A percentile compares a stretch with the other conserved stretches of the same genome.
phyloP scores from a whole-genome alignment of 2,888 invertebrate genomes.

The Galerucella pusilla region DNA sequence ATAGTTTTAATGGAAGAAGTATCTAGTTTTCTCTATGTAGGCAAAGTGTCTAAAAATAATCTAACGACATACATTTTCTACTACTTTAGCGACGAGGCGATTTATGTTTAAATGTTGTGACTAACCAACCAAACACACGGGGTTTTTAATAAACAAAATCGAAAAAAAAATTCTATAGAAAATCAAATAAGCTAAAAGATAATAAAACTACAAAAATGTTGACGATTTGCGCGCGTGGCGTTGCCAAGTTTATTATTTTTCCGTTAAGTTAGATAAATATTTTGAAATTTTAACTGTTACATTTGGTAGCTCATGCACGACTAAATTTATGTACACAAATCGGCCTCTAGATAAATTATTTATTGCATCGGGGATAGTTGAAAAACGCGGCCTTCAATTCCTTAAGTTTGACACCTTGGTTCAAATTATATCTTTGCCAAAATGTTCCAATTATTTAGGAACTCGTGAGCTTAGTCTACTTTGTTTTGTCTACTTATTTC shows the following conservation, averaged over 20 bases:
- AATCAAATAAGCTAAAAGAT: neutral
- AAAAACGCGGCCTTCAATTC: constrained; percentile 25
- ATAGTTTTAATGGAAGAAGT: constrained; percentile 15
- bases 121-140: neutral
- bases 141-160: neutral
- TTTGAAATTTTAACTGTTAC: neutral
- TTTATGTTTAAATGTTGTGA: neutral
- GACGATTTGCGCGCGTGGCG: neutral
- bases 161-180: too few species aligned
- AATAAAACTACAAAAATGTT: neutral
- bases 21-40: constrained; percentile 25
- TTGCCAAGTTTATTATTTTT: neutral
- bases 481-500: constrained; percentile 9
- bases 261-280: neutral
- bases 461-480: constrained; percentile 5
- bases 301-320: neutral
- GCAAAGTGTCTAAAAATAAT: constrained; percentile 26
- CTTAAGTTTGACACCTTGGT: constrained; percentile 20
- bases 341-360: constrained; percentile 8
- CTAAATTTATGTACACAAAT: constrained; percentile 5
- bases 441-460: constrained; percentile 9
- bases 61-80: constrained; percentile 27
- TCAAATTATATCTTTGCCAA: constrained; percentile 9
- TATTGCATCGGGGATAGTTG: constrained; percentile 10
- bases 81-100: constrained; percentile 10